Evolutionary conservation across 2,113 vertebrate genomes (phyloP).

Genomic region (Zapus hudsonius): DNA sequence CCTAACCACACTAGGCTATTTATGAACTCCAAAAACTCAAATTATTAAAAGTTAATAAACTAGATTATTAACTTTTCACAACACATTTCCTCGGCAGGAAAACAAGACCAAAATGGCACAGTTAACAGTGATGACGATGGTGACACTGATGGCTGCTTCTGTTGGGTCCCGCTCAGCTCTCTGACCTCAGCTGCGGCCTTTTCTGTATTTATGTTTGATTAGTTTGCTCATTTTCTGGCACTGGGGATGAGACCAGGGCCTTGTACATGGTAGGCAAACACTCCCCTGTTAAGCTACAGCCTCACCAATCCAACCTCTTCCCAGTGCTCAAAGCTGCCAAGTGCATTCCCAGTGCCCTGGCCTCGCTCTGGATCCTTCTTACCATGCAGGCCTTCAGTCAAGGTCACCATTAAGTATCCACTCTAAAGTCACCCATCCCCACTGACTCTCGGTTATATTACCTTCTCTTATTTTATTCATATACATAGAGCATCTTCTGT

Average conservation of each 20-base stretch:
- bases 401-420: not conserved
- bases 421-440: too few species aligned
- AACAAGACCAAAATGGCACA: not conserved
- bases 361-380: not conserved
- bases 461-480: not conserved
- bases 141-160: not conserved
- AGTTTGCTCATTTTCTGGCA: not conserved
- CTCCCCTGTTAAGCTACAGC: not conserved
- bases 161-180: not conserved
- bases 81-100: not conserved
- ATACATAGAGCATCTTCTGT: not conserved
- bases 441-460: not conserved
- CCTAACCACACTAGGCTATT: not conserved
- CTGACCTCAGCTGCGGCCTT: not conserved
- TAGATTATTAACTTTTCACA: not conserved
- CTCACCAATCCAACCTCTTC: not conserved
- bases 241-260: not conserved
- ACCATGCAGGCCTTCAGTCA: not conserved
- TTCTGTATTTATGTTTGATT: not conserved
- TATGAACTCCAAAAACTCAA: not conserved
- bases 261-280: not conserved
- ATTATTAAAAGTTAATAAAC: too few species aligned
- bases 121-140: too few species aligned
- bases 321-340: not conserved
- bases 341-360: not conserved